A percentile compares a stretch with the other conserved stretches of the same genome.
Evolutionary conservation across 2,797 vertebrate species (phyloP).

Genomic region (Alca torda): DNA sequence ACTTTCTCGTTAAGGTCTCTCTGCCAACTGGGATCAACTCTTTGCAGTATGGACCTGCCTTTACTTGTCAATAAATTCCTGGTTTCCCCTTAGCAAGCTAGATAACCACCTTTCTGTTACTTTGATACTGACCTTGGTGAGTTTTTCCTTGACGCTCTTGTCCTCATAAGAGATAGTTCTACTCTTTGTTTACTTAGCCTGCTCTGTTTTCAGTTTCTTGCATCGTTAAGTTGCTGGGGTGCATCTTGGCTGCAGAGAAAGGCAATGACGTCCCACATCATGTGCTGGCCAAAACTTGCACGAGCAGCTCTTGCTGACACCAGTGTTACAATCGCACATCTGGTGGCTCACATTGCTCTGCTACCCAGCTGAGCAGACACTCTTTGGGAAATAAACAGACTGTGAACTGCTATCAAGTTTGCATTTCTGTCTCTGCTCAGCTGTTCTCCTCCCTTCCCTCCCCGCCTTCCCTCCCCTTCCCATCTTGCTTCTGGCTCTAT

Average conservation of each 20-base stretch:
- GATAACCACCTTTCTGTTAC: neutral
- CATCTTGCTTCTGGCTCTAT: neutral
- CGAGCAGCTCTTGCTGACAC: constrained; percentile 46
- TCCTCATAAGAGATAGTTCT: neutral
- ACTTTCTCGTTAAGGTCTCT: neutral
- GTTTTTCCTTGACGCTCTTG: neutral
- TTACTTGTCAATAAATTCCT: neutral
- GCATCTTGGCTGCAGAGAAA: neutral
- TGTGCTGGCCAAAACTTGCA: constrained; percentile 12
- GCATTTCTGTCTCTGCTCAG: constrained; percentile 21
- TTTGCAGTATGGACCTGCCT: neutral
- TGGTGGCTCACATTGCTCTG: constrained; percentile 15
- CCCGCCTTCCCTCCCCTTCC: neutral
- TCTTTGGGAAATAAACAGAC: constrained; percentile 51
- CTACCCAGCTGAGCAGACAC: constrained; percentile 14
- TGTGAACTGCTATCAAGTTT: constrained; percentile 19
- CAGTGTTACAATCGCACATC: neutral
- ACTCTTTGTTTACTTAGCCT: neutral
- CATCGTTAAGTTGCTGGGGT: neutral
- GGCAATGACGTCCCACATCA: neutral
- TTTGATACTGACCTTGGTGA: neutral
- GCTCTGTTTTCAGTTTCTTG: neutral
- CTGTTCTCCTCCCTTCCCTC: neutral
- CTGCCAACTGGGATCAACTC: neutral
- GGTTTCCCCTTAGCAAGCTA: neutral